A percentile compares a stretch with the other conserved stretches of the same genome.
Evolutionary conservation across 1,140 invertebrate genomes (phyloP).

Genomic region (Neotoxoptera formosana): DNA sequence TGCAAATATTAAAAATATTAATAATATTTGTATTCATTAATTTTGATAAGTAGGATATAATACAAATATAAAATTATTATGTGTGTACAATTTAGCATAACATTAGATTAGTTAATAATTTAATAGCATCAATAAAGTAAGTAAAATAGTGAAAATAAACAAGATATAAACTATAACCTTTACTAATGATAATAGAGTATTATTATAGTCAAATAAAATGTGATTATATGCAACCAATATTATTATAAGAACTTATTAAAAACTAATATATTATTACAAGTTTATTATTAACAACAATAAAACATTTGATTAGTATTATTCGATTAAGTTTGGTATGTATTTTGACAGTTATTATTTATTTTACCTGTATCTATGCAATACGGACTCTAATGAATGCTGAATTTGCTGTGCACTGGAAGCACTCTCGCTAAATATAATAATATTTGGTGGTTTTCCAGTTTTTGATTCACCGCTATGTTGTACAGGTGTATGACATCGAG

Average conservation of each 20-base stretch:
- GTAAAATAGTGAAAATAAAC: neutral
- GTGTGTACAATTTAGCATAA: too few species aligned
- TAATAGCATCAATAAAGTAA: neutral
- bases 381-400: slow-evolving; percentile 71
- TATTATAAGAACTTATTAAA: neutral
- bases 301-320: too few species aligned
- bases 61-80: neutral
- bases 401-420: slow-evolving; percentile 75
- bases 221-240: neutral
- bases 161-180: neutral
- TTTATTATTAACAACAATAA: neutral
- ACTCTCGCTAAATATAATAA: slow-evolving; percentile 84
- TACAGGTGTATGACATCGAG: slow-evolving; percentile 57
- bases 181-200: neutral
- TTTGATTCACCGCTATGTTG: slow-evolving; percentile 58
- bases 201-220: neutral
- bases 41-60: neutral
- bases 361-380: slow-evolving; percentile 76
- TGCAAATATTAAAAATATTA: too few species aligned
- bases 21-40: neutral
- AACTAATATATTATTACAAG: neutral
- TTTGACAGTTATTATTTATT: slow-evolving; percentile 36
- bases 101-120: neutral
- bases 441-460: slow-evolving; percentile 76
- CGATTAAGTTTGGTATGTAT: neutral